phyloP scores from a whole-genome alignment of 2,888 invertebrate genomes.

The Tetrapedia diversipes region DNA sequence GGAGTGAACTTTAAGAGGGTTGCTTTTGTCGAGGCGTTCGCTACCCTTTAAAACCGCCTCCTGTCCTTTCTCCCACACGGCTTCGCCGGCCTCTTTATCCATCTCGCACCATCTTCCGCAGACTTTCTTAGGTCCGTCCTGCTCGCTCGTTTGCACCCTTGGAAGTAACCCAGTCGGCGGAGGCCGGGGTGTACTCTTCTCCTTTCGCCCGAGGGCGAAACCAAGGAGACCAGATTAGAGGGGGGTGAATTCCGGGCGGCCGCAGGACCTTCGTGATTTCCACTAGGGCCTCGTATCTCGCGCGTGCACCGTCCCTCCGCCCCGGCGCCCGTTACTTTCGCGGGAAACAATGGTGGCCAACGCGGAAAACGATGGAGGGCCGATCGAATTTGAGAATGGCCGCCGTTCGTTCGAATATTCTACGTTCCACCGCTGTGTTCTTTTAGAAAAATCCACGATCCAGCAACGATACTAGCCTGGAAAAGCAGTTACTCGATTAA shows the following conservation, averaged over 20 bases:
- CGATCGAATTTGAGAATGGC: no score
- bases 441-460: no score
- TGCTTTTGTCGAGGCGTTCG: constrained; percentile 78
- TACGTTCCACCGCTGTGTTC: no score
- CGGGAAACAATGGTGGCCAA: constrained; percentile 75
- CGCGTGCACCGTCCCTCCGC: constrained; percentile 59
- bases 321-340: constrained; percentile 26
- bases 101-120: constrained; percentile 66
- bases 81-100: constrained; percentile 50
- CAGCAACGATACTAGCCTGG: no score
- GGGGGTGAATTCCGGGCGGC: constrained; percentile 76
- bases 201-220: constrained; percentile 77
- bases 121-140: constrained; percentile 59
- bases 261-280: constrained; percentile 76
- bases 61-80: constrained; percentile 60
- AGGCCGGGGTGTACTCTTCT: constrained; percentile 40
- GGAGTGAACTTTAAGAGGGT: constrained; percentile 78
- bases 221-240: constrained; percentile 83
- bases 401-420: no score
- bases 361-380: constrained; percentile 64
- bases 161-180: constrained; percentile 53
- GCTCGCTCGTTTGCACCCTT: constrained; percentile 65
- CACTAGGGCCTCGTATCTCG: constrained; percentile 68
- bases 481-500: not conserved
- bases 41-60: constrained; percentile 79